phyloP scores from a whole-genome alignment of 2,797 vertebrate species.

The Octomys mimax region DNA sequence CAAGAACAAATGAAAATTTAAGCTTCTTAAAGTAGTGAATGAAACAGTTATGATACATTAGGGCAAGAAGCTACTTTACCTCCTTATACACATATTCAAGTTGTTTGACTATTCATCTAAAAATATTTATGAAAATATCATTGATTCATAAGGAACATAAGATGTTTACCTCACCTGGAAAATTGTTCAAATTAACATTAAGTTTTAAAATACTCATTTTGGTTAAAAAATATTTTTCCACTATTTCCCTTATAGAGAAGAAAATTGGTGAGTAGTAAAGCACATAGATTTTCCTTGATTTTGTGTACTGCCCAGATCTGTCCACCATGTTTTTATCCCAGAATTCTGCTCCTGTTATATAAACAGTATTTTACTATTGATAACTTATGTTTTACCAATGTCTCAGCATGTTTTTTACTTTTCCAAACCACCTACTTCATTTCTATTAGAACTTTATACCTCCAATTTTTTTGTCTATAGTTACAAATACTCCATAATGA shows the following conservation, averaged over 20 bases:
- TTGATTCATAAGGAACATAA: neutral
- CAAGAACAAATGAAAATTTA: slow-evolving; percentile 37
- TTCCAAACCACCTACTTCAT: neutral
- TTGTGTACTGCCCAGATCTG: neutral
- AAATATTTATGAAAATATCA: slow-evolving; percentile 13
- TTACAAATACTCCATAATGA: neutral
- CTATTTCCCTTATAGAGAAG: neutral
- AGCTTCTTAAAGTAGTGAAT: slow-evolving; percentile 12
- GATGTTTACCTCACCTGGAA: neutral
- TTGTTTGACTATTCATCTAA: neutral
- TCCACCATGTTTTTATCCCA: neutral
- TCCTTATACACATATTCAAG: neutral
- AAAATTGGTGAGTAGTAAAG: neutral
- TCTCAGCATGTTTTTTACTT: neutral
- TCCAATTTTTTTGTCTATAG: neutral
- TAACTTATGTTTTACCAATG: neutral
- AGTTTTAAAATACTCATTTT: slow-evolving; percentile 11
- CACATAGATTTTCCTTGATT: neutral
- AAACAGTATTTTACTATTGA: neutral
- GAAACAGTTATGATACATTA: neutral
- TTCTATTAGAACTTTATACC: neutral
- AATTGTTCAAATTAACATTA: neutral
- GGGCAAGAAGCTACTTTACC: neutral
- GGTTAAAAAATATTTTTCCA: slow-evolving; percentile 10
- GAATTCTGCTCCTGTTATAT: neutral